Evolutionary conservation across 2,888 invertebrate genomes (phyloP), one percentile per base, ranked within the genome.

Genomic region (Plagiodera versicolora): DNA sequence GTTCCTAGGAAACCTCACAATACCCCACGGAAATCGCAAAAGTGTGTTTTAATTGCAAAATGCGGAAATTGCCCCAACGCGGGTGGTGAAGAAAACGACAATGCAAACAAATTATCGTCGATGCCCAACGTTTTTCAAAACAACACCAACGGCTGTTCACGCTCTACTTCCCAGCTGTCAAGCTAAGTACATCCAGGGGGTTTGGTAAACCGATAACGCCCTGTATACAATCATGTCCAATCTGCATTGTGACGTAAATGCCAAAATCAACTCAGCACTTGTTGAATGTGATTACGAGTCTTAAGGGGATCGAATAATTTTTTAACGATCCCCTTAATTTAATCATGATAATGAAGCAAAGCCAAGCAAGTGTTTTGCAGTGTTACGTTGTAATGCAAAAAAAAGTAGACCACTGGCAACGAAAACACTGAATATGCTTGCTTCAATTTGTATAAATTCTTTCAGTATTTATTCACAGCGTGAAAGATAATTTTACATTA

Each of bases 361-460:
- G 8, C 35, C n/a, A n/a, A n/a, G n/a, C n/a, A n/a, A n/a, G n/a
- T 44, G 14, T 44, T 44, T 6, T 44, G n/a, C 11, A n/a, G 16
- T 45, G 18, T 18, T 18, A 18, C 17, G 18, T 45, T 18, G 45
- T 5, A 45, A 18, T 16, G 18, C 17, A 17, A 45, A 18, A 18
- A 45, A 51, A 51, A 6, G n/a, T 14, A 32, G 32, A 51, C 28
- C 35, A 35, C 32, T 51, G 4, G 32, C 28, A 32, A 35, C 16
- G 51, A 32, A 30, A 39, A 52, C 14, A 52, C n/a, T 20, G 19
- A 53, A 19, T 53, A 53, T 16, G 5, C 20, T n/a, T n/a, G n/a
- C n/a, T n/a, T n/a, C n/a, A n/a, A n/a, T n/a, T n/a, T n/a, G n/a
- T n/a, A n/a, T n/a, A n/a, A n/a, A n/a, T n/a, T n/a, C n/a, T n/a